Conservation (phyloP, 1,140 invertebrate genomes). For the Hirudo medicinalis region DNA sequence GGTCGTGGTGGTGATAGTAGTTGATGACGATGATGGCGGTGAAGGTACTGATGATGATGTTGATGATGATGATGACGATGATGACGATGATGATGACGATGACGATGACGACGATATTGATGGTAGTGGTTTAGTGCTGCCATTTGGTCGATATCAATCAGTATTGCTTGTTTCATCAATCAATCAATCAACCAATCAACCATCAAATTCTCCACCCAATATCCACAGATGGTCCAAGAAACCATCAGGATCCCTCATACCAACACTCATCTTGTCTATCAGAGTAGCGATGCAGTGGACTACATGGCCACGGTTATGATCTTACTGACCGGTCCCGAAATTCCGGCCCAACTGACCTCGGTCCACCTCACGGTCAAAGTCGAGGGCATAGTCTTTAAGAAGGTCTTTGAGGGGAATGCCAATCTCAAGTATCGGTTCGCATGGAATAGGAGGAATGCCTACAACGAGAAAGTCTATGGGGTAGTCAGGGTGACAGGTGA, state of each 20-base stretch:
- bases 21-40: not conserved
- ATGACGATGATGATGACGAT: not conserved
- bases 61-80: not conserved
- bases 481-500: constrained; percentile 41
- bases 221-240: constrained; percentile 81
- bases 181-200: not conserved
- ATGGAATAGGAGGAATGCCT: constrained; percentile 92
- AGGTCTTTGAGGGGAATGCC: constrained; percentile 84
- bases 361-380: constrained; percentile 79
- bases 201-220: too few relatives aligned
- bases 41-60: not conserved
- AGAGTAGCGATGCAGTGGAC: constrained; percentile 75
- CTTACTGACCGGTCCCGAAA: constrained; percentile 65
- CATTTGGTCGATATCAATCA: not conserved
- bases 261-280: constrained; percentile 75
- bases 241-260: constrained; percentile 81
- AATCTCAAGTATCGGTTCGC: constrained; percentile 84
- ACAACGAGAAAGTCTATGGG: constrained; percentile 76
- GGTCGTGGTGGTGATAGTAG: not conserved
- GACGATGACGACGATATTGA: too few relatives aligned
- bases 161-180: not conserved
- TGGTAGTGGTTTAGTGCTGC: not conserved
- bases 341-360: constrained; percentile 62
- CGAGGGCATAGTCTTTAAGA: constrained; percentile 74
- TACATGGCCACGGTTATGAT: constrained; percentile 82